These are phyloP conservation scores for Agrochola lychnidis DNA, from an alignment of 2,888 invertebrate genomes.

Conservation along the genomic window DNA sequence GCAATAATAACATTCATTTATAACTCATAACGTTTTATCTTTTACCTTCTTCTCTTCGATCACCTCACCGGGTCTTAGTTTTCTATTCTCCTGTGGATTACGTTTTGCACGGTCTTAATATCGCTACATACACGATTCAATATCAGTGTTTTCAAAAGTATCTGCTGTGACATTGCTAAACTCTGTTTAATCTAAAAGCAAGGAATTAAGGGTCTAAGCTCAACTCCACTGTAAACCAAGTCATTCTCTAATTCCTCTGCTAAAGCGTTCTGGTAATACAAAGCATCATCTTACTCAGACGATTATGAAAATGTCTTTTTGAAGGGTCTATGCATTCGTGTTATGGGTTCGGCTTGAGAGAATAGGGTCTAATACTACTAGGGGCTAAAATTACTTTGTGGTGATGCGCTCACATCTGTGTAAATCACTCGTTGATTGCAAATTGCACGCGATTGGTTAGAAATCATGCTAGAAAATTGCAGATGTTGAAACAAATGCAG, in stretches of 20 bases:
- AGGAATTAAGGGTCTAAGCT: constrained; percentile 84
- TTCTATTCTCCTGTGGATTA: constrained; percentile 95
- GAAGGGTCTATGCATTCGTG: constrained; percentile 79
- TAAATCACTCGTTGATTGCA: constrained; percentile 68
- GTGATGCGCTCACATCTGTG: constrained; percentile 68
- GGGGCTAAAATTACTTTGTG: constrained; percentile 72
- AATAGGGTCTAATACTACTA: constrained; percentile 86
- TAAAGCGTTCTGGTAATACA: constrained; percentile 80
- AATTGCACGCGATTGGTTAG: constrained; percentile 58
- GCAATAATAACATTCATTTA: constrained; percentile 89
- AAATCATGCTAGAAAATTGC: constrained; percentile 61
- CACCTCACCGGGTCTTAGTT: constrained; percentile 98
- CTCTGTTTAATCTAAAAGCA: constrained; percentile 82
- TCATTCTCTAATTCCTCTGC: constrained; percentile 74
- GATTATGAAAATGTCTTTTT: constrained; percentile 79
- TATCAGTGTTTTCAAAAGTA: constrained; percentile 75
- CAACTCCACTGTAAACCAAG: constrained; percentile 79
- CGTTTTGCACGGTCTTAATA: constrained; percentile 89
- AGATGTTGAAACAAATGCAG: constrained; percentile 54
- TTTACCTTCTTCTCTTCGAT: constrained; percentile 98
- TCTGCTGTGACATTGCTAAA: constrained; percentile 78
- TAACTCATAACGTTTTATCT: constrained; percentile 82
- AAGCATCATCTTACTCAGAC: constrained; percentile 83
- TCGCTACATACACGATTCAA: constrained; percentile 78
- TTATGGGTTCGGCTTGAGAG: constrained; percentile 90